Conservation (phyloP, 92 coral and sea anemone species). For the Micromussa lordhowensis region DNA sequence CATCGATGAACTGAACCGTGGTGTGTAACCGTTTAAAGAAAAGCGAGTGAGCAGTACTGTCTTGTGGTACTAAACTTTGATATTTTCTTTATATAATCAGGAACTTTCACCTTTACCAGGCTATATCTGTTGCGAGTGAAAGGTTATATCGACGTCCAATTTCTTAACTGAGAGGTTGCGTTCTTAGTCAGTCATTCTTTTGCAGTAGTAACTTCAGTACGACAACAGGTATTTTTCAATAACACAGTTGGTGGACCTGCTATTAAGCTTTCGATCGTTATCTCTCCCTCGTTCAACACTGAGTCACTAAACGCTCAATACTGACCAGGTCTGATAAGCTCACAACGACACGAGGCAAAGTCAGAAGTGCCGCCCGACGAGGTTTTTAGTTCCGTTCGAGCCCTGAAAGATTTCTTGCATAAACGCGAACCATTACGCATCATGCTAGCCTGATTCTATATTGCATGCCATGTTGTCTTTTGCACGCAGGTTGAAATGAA, state of each 20-base stretch:
- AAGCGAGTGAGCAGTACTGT: background rate
- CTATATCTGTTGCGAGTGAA: background rate
- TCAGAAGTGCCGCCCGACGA: background rate
- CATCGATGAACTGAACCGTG: background rate
- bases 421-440: background rate
- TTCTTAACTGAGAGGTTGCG: background rate
- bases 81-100: background rate
- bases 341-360: background rate
- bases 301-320: background rate
- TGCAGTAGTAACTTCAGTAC: background rate
- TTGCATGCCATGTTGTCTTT: background rate
- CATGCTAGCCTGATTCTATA: background rate
- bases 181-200: background rate
- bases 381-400: background rate
- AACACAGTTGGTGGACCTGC: background rate
- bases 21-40: background rate
- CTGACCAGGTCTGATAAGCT: background rate
- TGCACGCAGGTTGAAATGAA: background rate
- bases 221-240: background rate
- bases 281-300: background rate
- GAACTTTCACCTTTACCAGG: background rate
- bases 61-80: background rate
- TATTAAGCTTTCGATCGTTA: background rate
- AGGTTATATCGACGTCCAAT: background rate
- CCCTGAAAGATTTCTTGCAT: background rate